Evolutionary conservation across 2,113 vertebrate species (phyloP), one percentile per base, ranked within the genome.

Genomic region (Ictidomys tridecemlineatus): DNA sequence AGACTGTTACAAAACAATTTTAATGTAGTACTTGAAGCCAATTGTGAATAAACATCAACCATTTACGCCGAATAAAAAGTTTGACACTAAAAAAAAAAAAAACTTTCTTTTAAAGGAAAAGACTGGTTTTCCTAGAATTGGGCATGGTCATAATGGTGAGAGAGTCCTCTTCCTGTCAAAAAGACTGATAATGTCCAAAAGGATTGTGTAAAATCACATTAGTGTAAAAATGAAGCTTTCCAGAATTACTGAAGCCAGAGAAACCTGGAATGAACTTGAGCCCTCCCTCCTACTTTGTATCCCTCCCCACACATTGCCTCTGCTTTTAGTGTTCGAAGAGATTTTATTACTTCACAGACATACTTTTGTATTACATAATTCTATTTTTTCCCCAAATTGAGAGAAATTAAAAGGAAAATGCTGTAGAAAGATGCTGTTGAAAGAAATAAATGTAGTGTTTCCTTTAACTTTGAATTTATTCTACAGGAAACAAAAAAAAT

Each of bases 1-100:
- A 98, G 97, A 98, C 98, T 97, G 96, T 98, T 98, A 98, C 97
- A 98, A 99, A 99, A 99, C 98, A 97, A 94, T 97, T 98, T 98
- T 97, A 98, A 98, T 96, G 97, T 96, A 98, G 97, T 94, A 98
- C 95, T 98, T 65, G 93, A 98, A 98, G 97, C 97, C 97, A 98
- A 92, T 98, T 98, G 95, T 98, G 95, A 97, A 98, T 97, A 98
- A 97, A 98, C 96, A 98, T 98, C 98, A 98, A 98, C 98, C 97
- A 84, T 98, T 98, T 97, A 98, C 61, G 94, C 98, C 85, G 96
- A 97, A 95, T 95, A 97, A 98, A 98, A 97, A 98, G 97, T 98
- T 98, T 89, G 89, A 98, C 89, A 84, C 92, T 95, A 95, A 97
- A 98, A 97, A 98, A 51, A 45, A 42, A 8, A 45, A 45, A 45